Evolutionary conservation across 2,888 invertebrate genomes (phyloP).

Genomic region (Pseudoips prasinana): DNA sequence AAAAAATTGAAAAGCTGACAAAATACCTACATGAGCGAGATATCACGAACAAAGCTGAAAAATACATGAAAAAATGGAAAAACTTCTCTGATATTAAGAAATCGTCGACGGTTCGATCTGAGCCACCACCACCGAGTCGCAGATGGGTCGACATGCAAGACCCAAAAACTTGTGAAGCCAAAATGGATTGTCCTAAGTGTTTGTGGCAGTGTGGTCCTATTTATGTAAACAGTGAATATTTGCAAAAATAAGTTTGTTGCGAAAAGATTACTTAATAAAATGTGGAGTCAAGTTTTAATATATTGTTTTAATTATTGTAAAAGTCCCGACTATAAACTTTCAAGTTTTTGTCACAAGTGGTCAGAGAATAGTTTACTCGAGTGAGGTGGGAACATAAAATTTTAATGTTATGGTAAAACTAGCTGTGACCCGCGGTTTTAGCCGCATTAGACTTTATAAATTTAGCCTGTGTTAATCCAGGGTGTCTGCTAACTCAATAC

Average conservation of each 20-base stretch:
- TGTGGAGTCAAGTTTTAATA: conserved; percentile 40
- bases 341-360: too few species aligned
- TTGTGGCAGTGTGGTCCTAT: conserved; percentile 75
- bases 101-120: conserved; percentile 31
- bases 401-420: too few species aligned
- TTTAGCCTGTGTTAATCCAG: too few species aligned
- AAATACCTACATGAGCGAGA: conserved; percentile 58
- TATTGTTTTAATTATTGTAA: conserved; percentile 14
- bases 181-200: conserved; percentile 63
- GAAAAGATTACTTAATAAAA: conserved; percentile 53
- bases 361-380: too few species aligned
- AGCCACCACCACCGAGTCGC: conserved; percentile 27
- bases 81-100: conserved; percentile 47
- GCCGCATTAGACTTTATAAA: too few species aligned
- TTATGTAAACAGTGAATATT: conserved; percentile 58
- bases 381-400: too few species aligned
- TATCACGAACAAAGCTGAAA: conserved; percentile 21
- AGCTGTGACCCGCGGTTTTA: too few species aligned
- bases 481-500: too few species aligned
- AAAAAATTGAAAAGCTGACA: conserved; percentile 78
- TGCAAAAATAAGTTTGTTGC: conserved; percentile 47
- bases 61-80: conserved; percentile 63
- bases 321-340: too few species aligned
- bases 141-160: conserved; percentile 56
- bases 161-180: conserved; percentile 23